Evolutionary conservation across 2,113 vertebrate genomes (phyloP), one percentile per base, ranked within the genome.

Genomic region (Micromys minutus): DNA sequence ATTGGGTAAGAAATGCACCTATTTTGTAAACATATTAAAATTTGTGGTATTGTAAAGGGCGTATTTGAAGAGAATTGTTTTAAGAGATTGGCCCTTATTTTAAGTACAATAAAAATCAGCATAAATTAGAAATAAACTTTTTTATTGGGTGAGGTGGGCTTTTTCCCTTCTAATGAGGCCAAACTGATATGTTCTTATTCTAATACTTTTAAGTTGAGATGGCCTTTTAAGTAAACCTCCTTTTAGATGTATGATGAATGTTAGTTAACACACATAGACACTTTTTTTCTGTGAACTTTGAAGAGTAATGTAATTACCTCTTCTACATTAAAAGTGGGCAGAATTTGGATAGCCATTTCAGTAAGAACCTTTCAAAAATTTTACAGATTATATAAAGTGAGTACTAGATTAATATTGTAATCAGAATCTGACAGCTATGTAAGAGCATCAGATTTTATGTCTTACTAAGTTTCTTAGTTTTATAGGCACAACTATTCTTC

Each of bases 391-490:
- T 76, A 80, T 93, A 95, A 39, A 83, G 77, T 16, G 76, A 91
- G 29, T 96, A 1, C 76, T 86, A 17, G 42, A 79, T 94, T 97
- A 91, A 94, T 95, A 83, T 81, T 87, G 72, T 86, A 81, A 76
- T 36, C 57, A 96, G 76, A 34, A 95, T 96, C 57, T 91, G 52
- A 47, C 31, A 90, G 26, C 45, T 95, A 39, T 72, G 87, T 87
- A 75, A 71, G 83, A 84, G 45, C 69, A n/a, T 34, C 29, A 45
- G 24, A 47, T 87, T 63, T 92, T 36, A 29, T 87, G 15, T 59
- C 76, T 87, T 89, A 87, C 45, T 94, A 87, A 79, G 74, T 95
- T 88, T 94, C 22, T 92, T 52, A 95, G 59, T 95, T 92, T 45
- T 52, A 39, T 67, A 90, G 50, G 50, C 45, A 67, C 52, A 93